phyloP scores from a whole-genome alignment of 2,113 vertebrate species.

The Protobothrops flavoviridis region DNA sequence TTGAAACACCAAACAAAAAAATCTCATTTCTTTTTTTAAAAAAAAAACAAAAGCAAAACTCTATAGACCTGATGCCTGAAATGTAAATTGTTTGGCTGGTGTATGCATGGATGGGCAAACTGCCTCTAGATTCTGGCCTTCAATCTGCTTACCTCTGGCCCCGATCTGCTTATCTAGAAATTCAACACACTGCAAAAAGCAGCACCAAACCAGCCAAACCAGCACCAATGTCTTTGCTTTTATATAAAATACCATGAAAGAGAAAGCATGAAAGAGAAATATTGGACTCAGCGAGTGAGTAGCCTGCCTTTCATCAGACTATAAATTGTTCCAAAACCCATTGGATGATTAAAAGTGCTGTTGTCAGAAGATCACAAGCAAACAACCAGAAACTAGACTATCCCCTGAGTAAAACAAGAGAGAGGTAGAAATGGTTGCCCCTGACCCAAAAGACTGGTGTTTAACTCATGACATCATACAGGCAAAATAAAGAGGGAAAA shows the following conservation, averaged over 20 bases:
- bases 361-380: neutral
- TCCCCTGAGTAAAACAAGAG: neutral
- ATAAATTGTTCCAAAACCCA: neutral
- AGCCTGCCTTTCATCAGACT: neutral
- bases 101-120: neutral
- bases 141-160: neutral
- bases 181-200: neutral
- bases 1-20: neutral
- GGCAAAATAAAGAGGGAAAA: neutral
- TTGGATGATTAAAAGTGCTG: neutral
- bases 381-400: neutral
- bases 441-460: neutral
- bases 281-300: neutral
- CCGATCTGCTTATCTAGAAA: neutral
- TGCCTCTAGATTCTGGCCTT: neutral
- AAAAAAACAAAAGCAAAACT: neutral
- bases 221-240: neutral
- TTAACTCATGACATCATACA: neutral
- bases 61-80: neutral
- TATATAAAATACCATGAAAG: neutral
- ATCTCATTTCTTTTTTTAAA: neutral
- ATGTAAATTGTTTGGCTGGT: neutral
- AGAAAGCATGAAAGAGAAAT: neutral
- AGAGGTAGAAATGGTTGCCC: neutral
- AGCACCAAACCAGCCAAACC: neutral